These are phyloP conservation scores for Toxonevra muliebris DNA, from an alignment of 2,888 invertebrate species.

Conservation along the genomic window DNA sequence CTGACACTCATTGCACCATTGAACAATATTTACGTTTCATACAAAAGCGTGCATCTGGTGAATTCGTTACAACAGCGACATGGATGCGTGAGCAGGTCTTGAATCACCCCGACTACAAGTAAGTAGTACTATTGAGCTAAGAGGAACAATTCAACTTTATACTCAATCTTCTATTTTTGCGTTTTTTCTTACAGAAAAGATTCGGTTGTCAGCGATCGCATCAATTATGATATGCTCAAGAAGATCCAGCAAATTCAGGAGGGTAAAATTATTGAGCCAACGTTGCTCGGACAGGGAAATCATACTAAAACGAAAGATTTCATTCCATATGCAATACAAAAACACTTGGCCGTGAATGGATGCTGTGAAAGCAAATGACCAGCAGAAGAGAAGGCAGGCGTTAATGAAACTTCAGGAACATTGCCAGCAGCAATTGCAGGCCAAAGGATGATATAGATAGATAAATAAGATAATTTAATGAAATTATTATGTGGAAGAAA, in stretches of 20 bases:
- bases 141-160: neutral
- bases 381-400: slow-evolving; percentile 19
- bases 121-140: slow-evolving; percentile 61
- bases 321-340: slow-evolving; percentile 81
- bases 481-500: slow-evolving; percentile 13
- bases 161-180: neutral
- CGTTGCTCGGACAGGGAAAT: slow-evolving; percentile 77
- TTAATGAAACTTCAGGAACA: slow-evolving; percentile 18
- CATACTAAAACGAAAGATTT: slow-evolving; percentile 85
- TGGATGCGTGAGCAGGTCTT: slow-evolving; percentile 94
- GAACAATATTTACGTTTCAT: slow-evolving; percentile 96
- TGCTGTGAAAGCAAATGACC: slow-evolving; percentile 60
- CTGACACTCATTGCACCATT: slow-evolving; percentile 97
- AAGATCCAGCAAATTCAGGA: slow-evolving; percentile 78
- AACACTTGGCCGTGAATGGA: slow-evolving; percentile 63
- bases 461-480: neutral
- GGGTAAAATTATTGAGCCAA: slow-evolving; percentile 76
- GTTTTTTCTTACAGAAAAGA: slow-evolving; percentile 73
- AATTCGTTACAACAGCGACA: slow-evolving; percentile 90
- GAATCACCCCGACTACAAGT: slow-evolving; percentile 90
- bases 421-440: slow-evolving; percentile 24
- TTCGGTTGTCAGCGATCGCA: slow-evolving; percentile 85
- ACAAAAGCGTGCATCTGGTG: slow-evolving; percentile 85
- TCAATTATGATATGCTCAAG: slow-evolving; percentile 90
- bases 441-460: neutral